These are phyloP conservation scores for Oreochromis aureus DNA, from an alignment of 2,113 vertebrate species.

Conservation along the genomic window DNA sequence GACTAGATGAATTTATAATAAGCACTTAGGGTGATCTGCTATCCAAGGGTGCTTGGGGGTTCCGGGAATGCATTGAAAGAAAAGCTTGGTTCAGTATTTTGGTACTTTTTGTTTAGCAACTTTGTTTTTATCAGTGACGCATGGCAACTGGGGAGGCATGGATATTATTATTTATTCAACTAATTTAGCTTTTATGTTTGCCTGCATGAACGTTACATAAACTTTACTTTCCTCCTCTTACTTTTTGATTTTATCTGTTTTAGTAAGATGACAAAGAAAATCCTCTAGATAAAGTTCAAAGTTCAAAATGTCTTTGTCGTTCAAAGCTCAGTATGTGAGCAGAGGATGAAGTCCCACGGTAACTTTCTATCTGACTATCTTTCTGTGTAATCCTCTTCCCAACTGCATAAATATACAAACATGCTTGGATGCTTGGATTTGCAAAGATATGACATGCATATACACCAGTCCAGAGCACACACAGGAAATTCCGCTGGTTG, in stretches of 20 bases:
- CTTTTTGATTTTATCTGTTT: not conserved
- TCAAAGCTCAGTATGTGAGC: not conserved
- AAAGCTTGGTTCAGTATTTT: constrained; percentile 19
- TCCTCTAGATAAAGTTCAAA: not conserved
- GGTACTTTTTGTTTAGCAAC: not conserved
- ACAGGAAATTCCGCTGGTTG: constrained; percentile 11
- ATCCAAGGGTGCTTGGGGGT: constrained; percentile 27
- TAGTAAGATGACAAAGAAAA: not conserved
- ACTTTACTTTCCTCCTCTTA: not conserved
- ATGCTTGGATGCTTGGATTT: not conserved
- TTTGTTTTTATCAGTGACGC: not conserved
- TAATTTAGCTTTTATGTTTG: not conserved
- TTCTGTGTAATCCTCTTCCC: not conserved
- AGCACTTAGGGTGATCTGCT: constrained; percentile 46
- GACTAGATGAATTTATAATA: constrained; percentile 58
- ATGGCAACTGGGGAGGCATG: not conserved
- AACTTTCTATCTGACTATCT: not conserved
- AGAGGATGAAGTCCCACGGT: not conserved
- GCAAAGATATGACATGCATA: not conserved
- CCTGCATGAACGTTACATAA: not conserved
- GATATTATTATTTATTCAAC: not conserved
- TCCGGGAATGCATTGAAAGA: constrained; percentile 33
- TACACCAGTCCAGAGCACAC: not conserved
- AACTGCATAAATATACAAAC: not conserved
- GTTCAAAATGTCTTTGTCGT: not conserved